Conservation (phyloP, 2,113 vertebrate genomes). For the Nestor notabilis region DNA sequence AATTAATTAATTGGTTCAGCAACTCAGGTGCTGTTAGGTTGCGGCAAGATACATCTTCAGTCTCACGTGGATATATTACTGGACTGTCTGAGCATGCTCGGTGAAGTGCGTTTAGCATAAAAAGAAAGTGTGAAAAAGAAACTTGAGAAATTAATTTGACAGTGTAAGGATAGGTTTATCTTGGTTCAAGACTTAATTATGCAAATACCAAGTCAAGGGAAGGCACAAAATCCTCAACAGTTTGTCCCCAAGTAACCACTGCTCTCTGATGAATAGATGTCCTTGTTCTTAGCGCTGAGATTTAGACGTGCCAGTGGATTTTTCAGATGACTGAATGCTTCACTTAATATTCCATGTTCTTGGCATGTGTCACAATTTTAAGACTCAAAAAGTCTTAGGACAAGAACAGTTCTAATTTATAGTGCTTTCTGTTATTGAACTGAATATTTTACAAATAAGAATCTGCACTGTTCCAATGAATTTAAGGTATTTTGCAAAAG, state of each 20-base stretch:
- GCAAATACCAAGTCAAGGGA: not conserved
- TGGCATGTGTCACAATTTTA: not conserved
- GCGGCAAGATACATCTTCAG: not conserved
- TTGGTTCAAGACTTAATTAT: not conserved
- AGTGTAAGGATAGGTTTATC: not conserved
- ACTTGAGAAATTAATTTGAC: not conserved
- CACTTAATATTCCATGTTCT: not conserved
- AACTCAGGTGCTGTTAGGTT: not conserved
- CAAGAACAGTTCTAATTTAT: not conserved
- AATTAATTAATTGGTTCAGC: not conserved
- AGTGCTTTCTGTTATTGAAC: not conserved
- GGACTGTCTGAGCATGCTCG: not conserved
- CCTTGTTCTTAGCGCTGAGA: conserved; percentile 25
- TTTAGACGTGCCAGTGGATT: conserved; percentile 17
- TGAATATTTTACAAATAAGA: not conserved
- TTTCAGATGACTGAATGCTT: conserved; percentile 33
- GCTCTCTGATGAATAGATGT: not conserved
- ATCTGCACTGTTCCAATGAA: not conserved
- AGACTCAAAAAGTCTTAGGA: not conserved
- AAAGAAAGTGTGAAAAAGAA: not conserved
- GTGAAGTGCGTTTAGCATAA: not conserved
- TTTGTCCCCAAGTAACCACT: not conserved
- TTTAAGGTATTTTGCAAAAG: not conserved
- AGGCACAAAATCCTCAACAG: conserved; percentile 8
- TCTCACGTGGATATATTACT: not conserved